Base-by-base conservation (phyloP, 1,140 invertebrate species). In the Magallana angulata region DNA sequence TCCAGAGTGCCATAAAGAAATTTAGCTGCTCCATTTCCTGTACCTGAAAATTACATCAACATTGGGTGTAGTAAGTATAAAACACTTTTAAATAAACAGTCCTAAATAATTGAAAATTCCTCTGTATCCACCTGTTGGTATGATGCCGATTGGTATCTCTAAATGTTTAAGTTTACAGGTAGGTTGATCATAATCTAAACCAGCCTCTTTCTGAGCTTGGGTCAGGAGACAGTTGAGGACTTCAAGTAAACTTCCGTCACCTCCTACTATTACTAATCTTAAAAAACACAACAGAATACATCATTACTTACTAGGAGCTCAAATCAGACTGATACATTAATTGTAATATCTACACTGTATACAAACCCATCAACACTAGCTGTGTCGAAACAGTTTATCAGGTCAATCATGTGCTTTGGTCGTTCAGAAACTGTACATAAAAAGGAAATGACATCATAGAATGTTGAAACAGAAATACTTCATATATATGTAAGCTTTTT, bases 1-100 rank as follows among this genome's bases (percentile, higher is more conserved):
- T 91, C 89, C 24, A 76, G 60, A 58, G 84, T 81, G n/a, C 91
- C 91, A 80, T 88, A 89, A 0, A 85, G 56, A 62, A 86, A 81
- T 18, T 56, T 24, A 57, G 85, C 24, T 11, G 89, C 24, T 14
- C 87, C 88, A 89, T 91, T 91, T 62, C 91, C 91, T 83, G 91
- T 91, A 12, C 91, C 91, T 91, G 84, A 6, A 14, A 64, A 81
- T 80, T 4, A 16, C 62, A 64, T 64, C 62, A 48, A 48, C 18
- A 18, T 5, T 1, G 18, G 14, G 36, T 48, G 36, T 48, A 64
- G 3, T 14, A 14, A 64, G 18, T 18, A 64, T 64, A 18, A 2
- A 64, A 64, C 18, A 64, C 14, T 4, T 2, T 18, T 16, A 14
- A 64, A 14, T 18, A 16, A 64, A 48, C 36, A 48, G 36, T 48